These are phyloP conservation scores for Gari tellinella DNA, from an alignment of 2,888 invertebrate genomes.

Conservation along the genomic window DNA sequence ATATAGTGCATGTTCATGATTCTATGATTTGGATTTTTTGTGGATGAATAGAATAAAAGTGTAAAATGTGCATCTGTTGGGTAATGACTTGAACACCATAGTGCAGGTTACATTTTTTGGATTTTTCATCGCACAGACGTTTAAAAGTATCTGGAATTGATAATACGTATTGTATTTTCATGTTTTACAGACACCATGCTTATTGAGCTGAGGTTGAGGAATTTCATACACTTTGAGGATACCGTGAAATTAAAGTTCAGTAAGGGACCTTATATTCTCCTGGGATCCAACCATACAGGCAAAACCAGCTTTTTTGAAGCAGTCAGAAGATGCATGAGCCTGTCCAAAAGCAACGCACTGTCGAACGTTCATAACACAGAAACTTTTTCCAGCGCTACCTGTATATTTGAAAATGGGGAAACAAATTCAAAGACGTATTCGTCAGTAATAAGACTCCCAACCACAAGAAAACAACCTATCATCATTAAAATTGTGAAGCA, in stretches of 20 bases:
- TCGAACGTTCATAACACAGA: constrained; percentile 3
- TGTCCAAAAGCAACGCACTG: not conserved
- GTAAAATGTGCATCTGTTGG: too few species aligned
- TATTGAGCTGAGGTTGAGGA: constrained; percentile 5
- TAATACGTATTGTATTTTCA: too few species aligned
- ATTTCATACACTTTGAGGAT: constrained; percentile 19
- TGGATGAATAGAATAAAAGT: too few species aligned
- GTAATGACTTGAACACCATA: too few species aligned
- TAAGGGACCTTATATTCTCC: constrained; percentile 8
- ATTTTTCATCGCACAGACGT: too few species aligned
- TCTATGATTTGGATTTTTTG: too few species aligned
- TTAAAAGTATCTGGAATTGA: too few species aligned
- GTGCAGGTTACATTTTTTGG: too few species aligned
- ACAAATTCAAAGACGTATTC: not conserved
- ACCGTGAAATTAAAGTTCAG: not conserved
- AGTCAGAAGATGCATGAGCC: constrained; percentile 14
- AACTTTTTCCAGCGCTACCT: constrained; percentile 1
- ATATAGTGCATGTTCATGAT: too few species aligned
- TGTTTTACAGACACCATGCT: constrained; percentile 2
- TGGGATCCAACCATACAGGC: constrained; percentile 15
- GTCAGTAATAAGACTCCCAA: too few species aligned
- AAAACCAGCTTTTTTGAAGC: constrained; percentile 16
- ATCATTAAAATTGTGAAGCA: too few species aligned
- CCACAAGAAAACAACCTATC: too few species aligned
- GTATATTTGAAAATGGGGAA: not conserved